Evolutionary conservation across 2,797 vertebrate species (phyloP), one percentile per base, ranked within the genome.

Genomic region (Diceros bicornis): DNA sequence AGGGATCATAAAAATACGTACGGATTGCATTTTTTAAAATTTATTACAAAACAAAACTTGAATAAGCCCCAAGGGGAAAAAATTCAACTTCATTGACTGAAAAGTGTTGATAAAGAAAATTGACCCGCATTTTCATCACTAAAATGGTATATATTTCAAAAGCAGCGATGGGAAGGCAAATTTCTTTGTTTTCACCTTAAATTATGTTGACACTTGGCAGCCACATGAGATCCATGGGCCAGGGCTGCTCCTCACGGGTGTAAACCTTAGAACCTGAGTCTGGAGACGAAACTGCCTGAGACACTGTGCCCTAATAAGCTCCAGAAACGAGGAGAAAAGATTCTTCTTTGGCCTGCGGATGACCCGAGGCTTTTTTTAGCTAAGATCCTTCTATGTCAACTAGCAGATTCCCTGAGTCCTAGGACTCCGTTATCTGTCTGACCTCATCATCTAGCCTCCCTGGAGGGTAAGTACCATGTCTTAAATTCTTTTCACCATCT

Each of bases 71-170:
- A 61, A 66, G 69, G 41, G 16, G 37, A 68, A 75, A 7, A 57
- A 55, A 64, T 32, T 71, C 20, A 89, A 79, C 29, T 94, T 95
- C 87, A 92, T 81, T 66, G 41, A 82, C 34, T 88, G 20, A 86
- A 95, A 97, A 81, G 10, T 81, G 50, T 78, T 47, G 83, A 0
- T 94, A 25, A 64, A 85, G 47, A 93, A 89, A 87, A 94, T 4
- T 47, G 8, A 47, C 32, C 50, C 74, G 21, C 4, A 81, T 77
- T 94, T 86, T 96, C 17, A 20, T 74, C 20, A 88, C 41, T 82
- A 93, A 91, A 94, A 78, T 89, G 37, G 17, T 34, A 79, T 87
- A 17, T 61, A 84, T 88, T 93, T 96, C 55, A 84, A 86, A 96
- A 87, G 47, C 71, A 92, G 47, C 55, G 91, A 34, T 87, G 37